Evolutionary conservation across 2,888 invertebrate genomes (phyloP), one percentile per base, ranked within the genome.

Genomic region (Lysandra bellargus): DNA sequence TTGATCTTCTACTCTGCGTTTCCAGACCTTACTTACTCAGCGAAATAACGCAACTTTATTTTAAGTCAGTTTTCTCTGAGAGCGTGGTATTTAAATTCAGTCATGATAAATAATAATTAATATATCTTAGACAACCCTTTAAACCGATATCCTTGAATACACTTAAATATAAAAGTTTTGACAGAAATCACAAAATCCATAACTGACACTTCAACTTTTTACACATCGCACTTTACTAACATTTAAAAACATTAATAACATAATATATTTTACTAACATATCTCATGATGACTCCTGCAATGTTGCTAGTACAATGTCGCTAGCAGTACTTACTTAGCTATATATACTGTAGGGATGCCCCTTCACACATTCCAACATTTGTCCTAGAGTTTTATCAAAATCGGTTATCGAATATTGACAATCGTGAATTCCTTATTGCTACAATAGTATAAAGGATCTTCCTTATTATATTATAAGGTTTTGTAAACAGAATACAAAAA

Each of bases 371-470:
- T 23, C 69, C 9, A 69, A 37, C 69, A 69, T 69, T 69, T 14
- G 69, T 69, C 69, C 69, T 69, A 5, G 12, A 69, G 69, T 37
- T 33, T 4, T 69, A 69, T 69, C 23, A 37, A 69, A 69, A 69
- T 14, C 1, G 30, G 30, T 64, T 7, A 69, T 69, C 69, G 37
- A 69, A 30, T 30, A 64, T 64, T 64, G 12, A 30, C 64, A 64
- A 12, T 69, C 69, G 69, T 37, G 69, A 69, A 69, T 69, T 64
- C 64, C 64, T 64, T 64, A 64, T 64, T 64, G 23, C 12, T 64
- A 4, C 30, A 64, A 64, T 30, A 23, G 3, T 64, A 12, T 12
- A 12, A 30, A 9, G 30, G 57, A 17, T 17, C 53, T 53, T 57
- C 57, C 57, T 57, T 57, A 23, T 23, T 23, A 23, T 23, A 23